Evolutionary conservation across 30 jellyfish, hydroid and myxozoan genomes (phyloP), one percentile per base, ranked within the genome.

Genomic region (Aurelia aurita complex sp. Pacific): DNA sequence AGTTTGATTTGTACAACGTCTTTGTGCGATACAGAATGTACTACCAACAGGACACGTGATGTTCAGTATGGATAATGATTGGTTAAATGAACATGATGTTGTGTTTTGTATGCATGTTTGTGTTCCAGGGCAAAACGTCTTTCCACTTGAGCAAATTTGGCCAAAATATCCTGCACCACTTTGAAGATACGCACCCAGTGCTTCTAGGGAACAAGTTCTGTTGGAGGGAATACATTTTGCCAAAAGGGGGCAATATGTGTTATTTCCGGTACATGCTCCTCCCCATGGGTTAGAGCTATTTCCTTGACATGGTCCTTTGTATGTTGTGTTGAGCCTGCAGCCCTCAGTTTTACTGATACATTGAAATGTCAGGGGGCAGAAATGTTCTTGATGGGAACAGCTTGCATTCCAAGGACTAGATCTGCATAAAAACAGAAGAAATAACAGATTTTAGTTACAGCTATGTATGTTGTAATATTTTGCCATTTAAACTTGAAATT

Each of bases 71-170:
- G 54, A 10, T n/a, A 81, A 65, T n/a, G 90, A 67, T 32, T 64
- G 51, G 5, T 67, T 54, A 65, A 6, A 81, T 17, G 63, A 55
- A 36, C 90, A 81, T 23, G 75, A 2, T 5, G 77, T 81, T 52
- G 90, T 35, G 51, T 68, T 66, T 10, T 23, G 38, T 10, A 81
- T 68, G 61, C 90, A 81, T 6, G 83, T 17, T 18, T 68, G 90
- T 35, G 84, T 51, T 2, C 90, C 90, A 46, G 90, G 90, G 74
- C 90, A 81, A 65, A 67, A 81, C 3, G 2, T 5, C 61, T 81
- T 84, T 10, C 62, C 76, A 13, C 14, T 33, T 10, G 55, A 10
- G 51, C 90, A 81, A 10, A 32, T 29, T 8, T 9, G 35, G 4
- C 81, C 81, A 68, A 50, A 81, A 18, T 81, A 81, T 5, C 76